Evolutionary conservation across 2,113 vertebrate genomes (phyloP), one percentile per base, ranked within the genome.

Genomic region (Varanus salvator): DNA sequence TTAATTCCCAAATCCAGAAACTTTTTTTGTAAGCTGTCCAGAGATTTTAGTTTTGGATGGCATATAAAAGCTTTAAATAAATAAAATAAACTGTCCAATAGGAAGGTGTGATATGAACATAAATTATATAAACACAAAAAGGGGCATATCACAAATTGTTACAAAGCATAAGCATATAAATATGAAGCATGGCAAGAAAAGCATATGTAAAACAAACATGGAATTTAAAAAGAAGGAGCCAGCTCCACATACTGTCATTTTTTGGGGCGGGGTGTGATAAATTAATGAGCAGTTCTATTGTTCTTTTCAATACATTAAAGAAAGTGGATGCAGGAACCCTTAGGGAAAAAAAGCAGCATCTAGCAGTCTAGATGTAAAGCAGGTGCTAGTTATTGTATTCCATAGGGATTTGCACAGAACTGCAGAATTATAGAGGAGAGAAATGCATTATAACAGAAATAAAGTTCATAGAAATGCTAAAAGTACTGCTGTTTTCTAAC

Each of bases 301-400:
- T 71, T 1, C n/a, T 21, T 50, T 77, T 2, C 14, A 83, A 44
- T 92, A 44, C 60, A 25, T 17, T 25, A 48, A 34, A 86, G 76
- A 34, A 80, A 64, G 19, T 57, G 50, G 31, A 17, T 66, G 31
- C 11, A 31, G 34, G 72, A 82, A 48, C 29, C 1, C 21, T 52
- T 52, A 50, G 44, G 25, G 44, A 38, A 29, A 76, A 52, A 87
- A 87, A 75, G 86, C 68, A 92, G 8, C 5, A 0, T 77, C 11
- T 89, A 91, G 81, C 92, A 87, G 86, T 85, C 38, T 44, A 44
- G 38, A 44, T 94, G 92, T 87, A 84, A 81, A 84, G 54, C 83
- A 90, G 75, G 27, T 90, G 92, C 88, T 54, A 93, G 84, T 93
- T 38, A 92, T 90, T 93, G 80, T 87, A 88, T 91, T 60, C 50